Base-by-base conservation (phyloP, 2,113 vertebrate species). In the Peucedramus taeniatus region DNA sequence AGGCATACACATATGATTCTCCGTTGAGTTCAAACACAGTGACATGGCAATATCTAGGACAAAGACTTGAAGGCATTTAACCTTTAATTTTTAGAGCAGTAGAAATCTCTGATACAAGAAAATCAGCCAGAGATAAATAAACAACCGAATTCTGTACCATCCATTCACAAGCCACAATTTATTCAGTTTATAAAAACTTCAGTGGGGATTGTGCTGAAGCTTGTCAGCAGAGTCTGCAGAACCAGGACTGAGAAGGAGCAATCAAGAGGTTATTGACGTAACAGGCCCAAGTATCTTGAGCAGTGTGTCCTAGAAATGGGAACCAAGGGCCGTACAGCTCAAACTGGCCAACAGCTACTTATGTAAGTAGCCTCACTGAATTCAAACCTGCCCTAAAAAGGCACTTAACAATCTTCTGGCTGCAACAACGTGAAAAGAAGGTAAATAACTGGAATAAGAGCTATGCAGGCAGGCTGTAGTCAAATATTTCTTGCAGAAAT, bases 61-160 rank as follows among this genome's bases (percentile, higher is more conserved):
- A 78, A 88, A 88, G 83, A 80, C 89, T 63, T 81, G 59, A 80
- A 74, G 64, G 93, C 93, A 94, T 87, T 89, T 96, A 94, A 92
- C 83, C 83, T 94, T 86, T 89, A 24, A 15, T 66, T 80, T 90
- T 78, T 70, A 42, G 31, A 65, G 56, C 70, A 50, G 27, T 78
- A 40, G 47, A 89, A 96, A 70, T 59, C 60, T 15, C 45, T 35
- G 30, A 31, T 75, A 66, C 2, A 31, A 56, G 60, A 94, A 90
- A 63, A 89, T 94, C 51, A 56, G 15, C 40, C 56, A 78, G 56
- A 84, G 47, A 75, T 44, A 97, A 93, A 96, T 47, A 97, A 94
- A 66, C 51, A 88, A 28, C 35, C 1, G 2, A 64, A 60, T 87
- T 83, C 60, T 83, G 72, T 75, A 65, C 47, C 27, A 63, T 74